Percentiles rank a stretch among this genome's conserved stretches.
These are phyloP conservation scores for Aplodontia rufa DNA, from an alignment of 2,113 vertebrate species.

Conservation along the genomic window DNA sequence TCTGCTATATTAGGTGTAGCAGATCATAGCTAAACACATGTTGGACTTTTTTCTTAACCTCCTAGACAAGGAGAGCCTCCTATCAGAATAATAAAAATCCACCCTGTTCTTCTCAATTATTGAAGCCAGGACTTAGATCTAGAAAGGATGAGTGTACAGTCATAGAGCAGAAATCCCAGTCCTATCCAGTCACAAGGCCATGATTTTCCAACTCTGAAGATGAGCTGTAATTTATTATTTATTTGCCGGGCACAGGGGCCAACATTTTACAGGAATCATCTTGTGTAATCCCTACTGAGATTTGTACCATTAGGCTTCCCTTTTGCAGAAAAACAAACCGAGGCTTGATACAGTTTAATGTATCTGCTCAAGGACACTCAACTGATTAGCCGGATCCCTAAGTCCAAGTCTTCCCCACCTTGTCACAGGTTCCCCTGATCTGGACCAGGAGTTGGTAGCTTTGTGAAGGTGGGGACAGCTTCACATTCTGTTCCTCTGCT, in stretches of 20 bases:
- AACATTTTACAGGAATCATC: background rate
- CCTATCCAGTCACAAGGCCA: fast-evolving
- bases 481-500: background rate
- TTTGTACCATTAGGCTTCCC: background rate
- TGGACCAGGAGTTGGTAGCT: background rate
- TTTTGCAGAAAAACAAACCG: background rate
- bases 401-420: background rate
- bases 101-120: background rate
- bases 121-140: background rate
- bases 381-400: background rate
- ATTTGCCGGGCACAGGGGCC: background rate
- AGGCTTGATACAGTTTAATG: background rate
- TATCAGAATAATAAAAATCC: background rate
- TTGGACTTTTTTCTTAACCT: background rate
- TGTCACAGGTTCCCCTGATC: background rate
- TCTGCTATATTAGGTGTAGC: background rate
- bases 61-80: background rate
- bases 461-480: background rate
- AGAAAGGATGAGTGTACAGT: background rate
- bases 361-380: background rate
- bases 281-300: background rate
- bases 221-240: background rate
- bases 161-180: fast-evolving
- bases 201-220: background rate
- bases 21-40: fast-evolving